Evolutionary conservation across 2,797 vertebrate genomes (phyloP).

Genomic region (Hypotaenidia okinawae): DNA sequence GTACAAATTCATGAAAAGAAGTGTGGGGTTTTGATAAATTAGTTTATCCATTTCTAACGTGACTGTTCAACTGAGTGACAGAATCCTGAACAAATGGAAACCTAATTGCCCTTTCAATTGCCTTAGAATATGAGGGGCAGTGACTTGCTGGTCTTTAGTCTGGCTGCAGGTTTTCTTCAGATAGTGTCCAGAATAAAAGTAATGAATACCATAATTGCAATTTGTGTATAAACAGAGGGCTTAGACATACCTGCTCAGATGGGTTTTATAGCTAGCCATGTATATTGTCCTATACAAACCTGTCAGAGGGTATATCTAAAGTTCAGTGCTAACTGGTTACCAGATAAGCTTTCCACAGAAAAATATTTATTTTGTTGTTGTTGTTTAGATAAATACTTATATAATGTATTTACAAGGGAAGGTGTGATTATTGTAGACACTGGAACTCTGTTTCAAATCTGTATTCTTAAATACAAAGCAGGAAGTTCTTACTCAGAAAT

Average conservation of each 20-base stretch:
- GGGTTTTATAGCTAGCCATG: not conserved
- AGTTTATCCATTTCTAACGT: not conserved
- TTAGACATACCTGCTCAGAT: not conserved
- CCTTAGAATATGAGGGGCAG: not conserved
- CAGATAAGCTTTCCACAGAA: not conserved
- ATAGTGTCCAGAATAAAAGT: constrained; percentile 1
- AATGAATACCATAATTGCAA: not conserved
- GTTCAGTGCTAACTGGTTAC: not conserved
- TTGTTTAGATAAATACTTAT: not conserved
- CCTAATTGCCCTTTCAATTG: not conserved
- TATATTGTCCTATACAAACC: not conserved
- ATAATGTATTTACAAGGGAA: not conserved
- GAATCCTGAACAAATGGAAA: not conserved
- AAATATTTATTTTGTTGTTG: not conserved
- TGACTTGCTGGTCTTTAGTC: not conserved
- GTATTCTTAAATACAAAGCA: not conserved
- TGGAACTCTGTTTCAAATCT: not conserved
- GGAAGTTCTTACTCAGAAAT: not conserved
- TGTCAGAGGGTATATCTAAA: not conserved
- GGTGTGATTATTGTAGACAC: not conserved
- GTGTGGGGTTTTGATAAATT: not conserved
- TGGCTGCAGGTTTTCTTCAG: constrained; percentile 22
- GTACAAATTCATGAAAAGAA: not conserved
- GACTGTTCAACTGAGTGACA: not conserved
- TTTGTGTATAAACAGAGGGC: not conserved